Conservation (phyloP, 2,113 vertebrate genomes). For the Eptesicus fuscus region DNA sequence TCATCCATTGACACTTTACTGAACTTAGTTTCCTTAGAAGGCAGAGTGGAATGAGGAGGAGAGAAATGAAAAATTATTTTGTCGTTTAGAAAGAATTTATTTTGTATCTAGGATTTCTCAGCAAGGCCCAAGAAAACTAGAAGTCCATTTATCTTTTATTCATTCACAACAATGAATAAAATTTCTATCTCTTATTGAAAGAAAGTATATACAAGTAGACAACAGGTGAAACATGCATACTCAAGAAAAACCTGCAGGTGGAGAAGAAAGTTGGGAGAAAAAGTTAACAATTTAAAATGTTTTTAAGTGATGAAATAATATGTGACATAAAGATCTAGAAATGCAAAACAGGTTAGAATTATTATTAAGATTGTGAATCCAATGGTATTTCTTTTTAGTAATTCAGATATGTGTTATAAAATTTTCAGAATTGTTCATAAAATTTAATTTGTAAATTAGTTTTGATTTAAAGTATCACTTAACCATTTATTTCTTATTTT, state of each 20-base stretch:
- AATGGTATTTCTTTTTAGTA: background rate
- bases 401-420: background rate
- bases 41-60: background rate
- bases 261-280: background rate
- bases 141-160: background rate
- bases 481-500: slow-evolving; percentile 18
- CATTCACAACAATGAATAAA: background rate
- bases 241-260: background rate
- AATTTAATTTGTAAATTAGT: background rate
- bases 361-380: background rate
- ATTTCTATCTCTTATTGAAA: background rate
- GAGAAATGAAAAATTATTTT: background rate
- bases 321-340: background rate
- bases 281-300: background rate
- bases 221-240: background rate
- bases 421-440: background rate
- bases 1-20: background rate
- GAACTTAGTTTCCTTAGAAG: background rate
- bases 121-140: background rate
- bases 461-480: slow-evolving; percentile 19
- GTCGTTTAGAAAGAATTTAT: background rate
- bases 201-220: background rate
- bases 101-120: background rate
- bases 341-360: background rate
- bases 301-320: background rate